Conservation (phyloP, 2,797 vertebrate genomes). For the Xenentodon cancila region DNA sequence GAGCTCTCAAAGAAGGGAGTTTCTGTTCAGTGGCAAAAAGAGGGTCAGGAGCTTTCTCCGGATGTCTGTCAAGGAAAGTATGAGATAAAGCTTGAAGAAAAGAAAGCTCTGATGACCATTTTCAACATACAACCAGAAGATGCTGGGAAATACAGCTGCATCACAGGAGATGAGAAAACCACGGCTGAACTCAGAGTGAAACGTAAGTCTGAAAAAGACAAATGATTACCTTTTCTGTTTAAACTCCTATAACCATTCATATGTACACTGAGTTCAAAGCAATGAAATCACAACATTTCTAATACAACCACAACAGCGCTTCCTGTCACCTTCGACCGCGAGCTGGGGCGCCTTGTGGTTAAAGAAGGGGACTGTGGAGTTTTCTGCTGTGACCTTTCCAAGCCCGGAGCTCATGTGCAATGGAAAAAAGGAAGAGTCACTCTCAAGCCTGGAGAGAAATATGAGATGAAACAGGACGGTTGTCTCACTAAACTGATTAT, state of each 20-base stretch:
- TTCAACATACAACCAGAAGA: conserved; percentile 76
- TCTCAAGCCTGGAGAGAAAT: conserved; percentile 88
- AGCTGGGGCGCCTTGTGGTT: conserved; percentile 79
- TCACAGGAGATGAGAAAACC: conserved; percentile 80
- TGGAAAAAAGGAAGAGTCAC: conserved; percentile 89
- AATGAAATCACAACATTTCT: background rate
- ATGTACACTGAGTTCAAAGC: background rate
- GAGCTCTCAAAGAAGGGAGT: conserved; percentile 83
- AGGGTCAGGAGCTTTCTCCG: conserved; percentile 61
- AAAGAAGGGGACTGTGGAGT: conserved; percentile 81
- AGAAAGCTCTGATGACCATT: conserved; percentile 79
- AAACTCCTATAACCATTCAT: background rate
- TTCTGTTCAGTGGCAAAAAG: conserved; percentile 83
- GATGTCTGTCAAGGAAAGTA: conserved; percentile 74
- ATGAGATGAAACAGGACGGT: conserved; percentile 86
- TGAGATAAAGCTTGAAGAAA: conserved; percentile 78
- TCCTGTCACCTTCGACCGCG: conserved; percentile 86
- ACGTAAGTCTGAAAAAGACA: conserved; percentile 61
- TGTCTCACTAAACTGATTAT: conserved; percentile 80
- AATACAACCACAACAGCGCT: conserved; percentile 72
- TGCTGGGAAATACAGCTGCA: conserved; percentile 70
- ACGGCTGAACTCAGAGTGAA: conserved; percentile 80
- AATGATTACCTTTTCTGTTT: no score
- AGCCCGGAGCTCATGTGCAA: conserved; percentile 78
- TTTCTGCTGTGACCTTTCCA: conserved; percentile 89